These are phyloP conservation scores for Hoplodrina blanda DNA, from an alignment of 2,888 invertebrate genomes.

Conservation along the genomic window DNA sequence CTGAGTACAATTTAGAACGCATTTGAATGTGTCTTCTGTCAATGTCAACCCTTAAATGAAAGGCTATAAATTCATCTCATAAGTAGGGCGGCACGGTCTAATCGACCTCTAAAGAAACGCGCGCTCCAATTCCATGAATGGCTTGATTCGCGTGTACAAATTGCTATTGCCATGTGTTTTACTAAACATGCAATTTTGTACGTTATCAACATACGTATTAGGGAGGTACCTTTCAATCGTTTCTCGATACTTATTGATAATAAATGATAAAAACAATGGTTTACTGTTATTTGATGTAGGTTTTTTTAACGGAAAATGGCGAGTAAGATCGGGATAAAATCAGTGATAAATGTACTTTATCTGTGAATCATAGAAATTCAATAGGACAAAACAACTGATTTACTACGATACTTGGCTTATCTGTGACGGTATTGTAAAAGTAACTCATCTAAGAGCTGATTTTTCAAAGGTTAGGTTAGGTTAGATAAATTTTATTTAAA, in stretches of 20 bases:
- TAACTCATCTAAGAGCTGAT: too few relatives aligned
- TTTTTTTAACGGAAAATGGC: slow-evolving; percentile 35
- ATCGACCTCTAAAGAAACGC: slow-evolving; percentile 50
- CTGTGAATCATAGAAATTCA: neutral
- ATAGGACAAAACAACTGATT: neutral
- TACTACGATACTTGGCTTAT: neutral
- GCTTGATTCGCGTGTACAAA: slow-evolving; percentile 41
- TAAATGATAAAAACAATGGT: slow-evolving; percentile 27
- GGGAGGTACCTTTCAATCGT: slow-evolving; percentile 20
- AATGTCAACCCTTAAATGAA: slow-evolving; percentile 57
- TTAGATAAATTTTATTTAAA: too few relatives aligned
- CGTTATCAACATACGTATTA: slow-evolving; percentile 30
- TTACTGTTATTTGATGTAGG: slow-evolving; percentile 28
- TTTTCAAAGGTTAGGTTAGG: too few relatives aligned
- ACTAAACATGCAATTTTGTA: slow-evolving; percentile 36
- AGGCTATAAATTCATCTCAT: slow-evolving; percentile 57
- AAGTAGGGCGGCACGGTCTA: slow-evolving; percentile 45
- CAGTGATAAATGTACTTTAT: neutral
- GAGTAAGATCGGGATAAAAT: slow-evolving; percentile 25
- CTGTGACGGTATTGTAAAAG: too few relatives aligned
- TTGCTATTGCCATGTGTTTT: slow-evolving; percentile 37
- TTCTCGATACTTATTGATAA: slow-evolving; percentile 38
- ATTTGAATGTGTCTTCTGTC: slow-evolving; percentile 22
- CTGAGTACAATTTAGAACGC: slow-evolving; percentile 18
- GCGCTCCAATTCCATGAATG: slow-evolving; percentile 55